phyloP scores from a whole-genome alignment of 2,797 vertebrate species.

The Taenioides sp. region DNA sequence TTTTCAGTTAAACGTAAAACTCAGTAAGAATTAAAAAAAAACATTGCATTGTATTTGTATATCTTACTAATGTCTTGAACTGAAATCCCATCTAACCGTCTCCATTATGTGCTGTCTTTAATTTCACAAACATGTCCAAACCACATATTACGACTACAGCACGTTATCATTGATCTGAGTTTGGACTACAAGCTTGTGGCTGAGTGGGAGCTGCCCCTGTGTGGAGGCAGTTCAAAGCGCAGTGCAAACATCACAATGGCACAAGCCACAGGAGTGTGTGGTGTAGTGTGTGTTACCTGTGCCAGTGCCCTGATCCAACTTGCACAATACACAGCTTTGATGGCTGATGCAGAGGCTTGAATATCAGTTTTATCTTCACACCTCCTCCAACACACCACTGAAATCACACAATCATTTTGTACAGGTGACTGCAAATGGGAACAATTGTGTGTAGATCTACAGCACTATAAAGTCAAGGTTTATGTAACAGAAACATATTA shows the following conservation, averaged over 20 bases:
- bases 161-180: not conserved
- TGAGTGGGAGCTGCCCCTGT: not conserved
- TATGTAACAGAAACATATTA: no score
- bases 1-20: no score
- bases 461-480: no score
- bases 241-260: slow-evolving; percentile 32
- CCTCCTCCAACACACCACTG: slow-evolving; percentile 44
- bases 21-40: not conserved
- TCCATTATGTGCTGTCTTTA: not conserved
- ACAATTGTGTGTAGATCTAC: not conserved
- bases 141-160: not conserved
- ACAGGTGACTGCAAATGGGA: slow-evolving; percentile 36
- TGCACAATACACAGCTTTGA: slow-evolving; percentile 70
- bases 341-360: slow-evolving; percentile 55
- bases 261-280: slow-evolving; percentile 55
- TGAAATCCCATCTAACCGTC: not conserved
- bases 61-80: not conserved
- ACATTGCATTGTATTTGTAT: not conserved
- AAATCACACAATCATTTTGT: slow-evolving; percentile 47
- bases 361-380: slow-evolving; percentile 61
- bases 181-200: slow-evolving; percentile 1
- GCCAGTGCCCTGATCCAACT: slow-evolving; percentile 52
- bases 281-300: slow-evolving; percentile 43
- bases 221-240: slow-evolving; percentile 12
- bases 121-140: no score